phyloP scores from a whole-genome alignment of 2,113 vertebrate genomes.

The Vanacampus margaritifer region DNA sequence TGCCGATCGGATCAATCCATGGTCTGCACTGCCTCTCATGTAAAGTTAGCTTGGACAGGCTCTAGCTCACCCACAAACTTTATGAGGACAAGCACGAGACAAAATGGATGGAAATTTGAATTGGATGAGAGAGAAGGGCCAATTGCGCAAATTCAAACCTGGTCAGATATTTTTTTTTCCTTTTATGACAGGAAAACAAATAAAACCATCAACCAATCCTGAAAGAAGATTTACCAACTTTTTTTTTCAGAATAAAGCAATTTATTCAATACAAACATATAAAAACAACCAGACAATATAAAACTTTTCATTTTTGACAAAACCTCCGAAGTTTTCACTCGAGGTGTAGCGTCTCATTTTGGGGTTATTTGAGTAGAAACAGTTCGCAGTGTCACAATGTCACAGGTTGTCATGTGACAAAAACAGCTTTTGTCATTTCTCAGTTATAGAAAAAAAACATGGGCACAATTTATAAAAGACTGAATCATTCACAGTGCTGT shows the following conservation, averaged over 20 bases:
- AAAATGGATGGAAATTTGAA: too few relatives aligned
- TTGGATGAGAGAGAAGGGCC: too few relatives aligned
- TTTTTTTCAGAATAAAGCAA: constrained; percentile 48
- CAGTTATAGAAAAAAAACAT: constrained; percentile 23
- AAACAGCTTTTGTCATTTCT: constrained; percentile 28
- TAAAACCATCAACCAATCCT: not conserved
- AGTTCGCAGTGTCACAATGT: constrained; percentile 30
- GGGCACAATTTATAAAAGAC: constrained; percentile 44
- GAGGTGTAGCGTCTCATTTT: constrained; percentile 18
- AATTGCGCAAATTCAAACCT: too few relatives aligned
- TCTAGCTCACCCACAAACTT: too few relatives aligned
- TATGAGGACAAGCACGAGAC: too few relatives aligned
- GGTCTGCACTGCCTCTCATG: too few relatives aligned
- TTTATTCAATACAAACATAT: constrained; percentile 73
- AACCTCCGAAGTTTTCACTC: constrained; percentile 48
- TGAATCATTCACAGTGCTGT: constrained; percentile 67
- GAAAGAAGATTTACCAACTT: not conserved
- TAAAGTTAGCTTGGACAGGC: too few relatives aligned
- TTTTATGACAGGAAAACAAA: not conserved
- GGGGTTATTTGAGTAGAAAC: constrained; percentile 51
- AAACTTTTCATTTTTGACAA: constrained; percentile 68
- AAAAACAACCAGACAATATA: constrained; percentile 71
- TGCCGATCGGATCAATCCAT: too few relatives aligned
- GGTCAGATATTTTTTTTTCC: too few relatives aligned
- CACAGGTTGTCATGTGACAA: constrained; percentile 33